Base-by-base conservation (phyloP, 2,113 vertebrate species). In the Nanger granti region DNA sequence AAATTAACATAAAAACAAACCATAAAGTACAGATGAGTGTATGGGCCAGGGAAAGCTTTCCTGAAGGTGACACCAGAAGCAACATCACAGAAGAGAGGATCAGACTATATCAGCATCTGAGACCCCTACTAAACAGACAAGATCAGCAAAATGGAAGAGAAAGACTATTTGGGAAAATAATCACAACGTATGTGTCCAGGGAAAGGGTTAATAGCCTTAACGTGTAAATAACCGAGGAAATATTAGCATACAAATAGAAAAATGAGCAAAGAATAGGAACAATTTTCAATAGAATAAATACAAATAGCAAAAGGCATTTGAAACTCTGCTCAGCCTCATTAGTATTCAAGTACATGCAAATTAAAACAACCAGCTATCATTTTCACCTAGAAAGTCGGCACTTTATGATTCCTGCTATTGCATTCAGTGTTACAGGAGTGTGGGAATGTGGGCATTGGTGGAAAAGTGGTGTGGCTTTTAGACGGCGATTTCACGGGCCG, bases 161-260 rank as follows among this genome's bases (percentile, higher is more conserved):
- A 69, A 26, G 52, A 34, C 34, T 20, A 12, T 13, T 37, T 20
- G 59, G 47, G 28, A 5, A 60, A 93, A 88, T 29, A 14, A 37
- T 69, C 73, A 10, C 29, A 62, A 28, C 47, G 11, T 8, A 8
- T 5, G 29, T 37, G 44, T 18, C 55, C 90, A 84, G 55, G 55
- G 54, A 95, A 97, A 91, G 73, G 28, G 90, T 96, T 97, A 96
- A 96, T 28, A 92, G 89, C 57, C 59, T 49, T 87, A 89, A 82
- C 29, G 64, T 55, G 85, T 28, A 97, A 97, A 89, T 64, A 97
- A 93, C 59, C 83, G n/a, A 96, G 84, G 47, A 60, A 90, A 52
- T 93, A 95, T 97, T 98, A 97, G 89, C 95, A 96, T 96, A 94
- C 87, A 98, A 96, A 97, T 92, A 92, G 87, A 95, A 97, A 92